Evolutionary conservation across 2,888 invertebrate genomes (phyloP), one percentile per base, ranked within the genome.

Genomic region (Elysia crispata): DNA sequence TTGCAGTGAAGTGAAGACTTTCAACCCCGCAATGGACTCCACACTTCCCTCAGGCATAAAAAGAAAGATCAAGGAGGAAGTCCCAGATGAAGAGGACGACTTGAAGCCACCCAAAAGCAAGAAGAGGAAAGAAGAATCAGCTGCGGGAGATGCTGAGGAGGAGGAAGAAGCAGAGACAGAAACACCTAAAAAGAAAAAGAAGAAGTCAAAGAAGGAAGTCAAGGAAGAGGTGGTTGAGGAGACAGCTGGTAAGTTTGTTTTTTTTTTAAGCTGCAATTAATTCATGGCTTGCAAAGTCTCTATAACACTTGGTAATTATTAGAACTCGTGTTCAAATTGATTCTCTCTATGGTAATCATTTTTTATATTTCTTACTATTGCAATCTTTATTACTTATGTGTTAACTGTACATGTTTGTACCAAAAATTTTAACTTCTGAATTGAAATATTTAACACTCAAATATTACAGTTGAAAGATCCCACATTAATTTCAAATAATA

Each of bases 21-120:
- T 97, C 93, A 94, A 95, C 69, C 93, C 94, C 13, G 95, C 95
- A 1, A 95, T 94, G 0, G 98, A 98, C 92, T 96, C 96, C 67
- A 97, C 97, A 0, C 91, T 97, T 62, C 94, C 95, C 30, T 93
- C 93, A 84, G 86, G 87, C n/a, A 82, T 88, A 3, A 89, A 88
- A 79, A 90, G 91, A 78, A 85, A 89, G 73, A 88, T 90, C 77
- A 86, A 87, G 77, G 86, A 85, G n/a, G 87, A 87, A 33, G 85
- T 83, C 20, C 89, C 87, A 5, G 86, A 85, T 23, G 86, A 82
- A 18, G 82, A 84, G 54, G 50, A 33, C 0, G 49, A 31, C n/a
- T 15, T 8, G 20, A 41, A 33, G 41, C 80, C 84, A 70, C 67
- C 84, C 54, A 83, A 87, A 83, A 60, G 77, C 66, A 74, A 81